Base-by-base conservation (phyloP, 2,797 vertebrate genomes). In the Acestrorhynchus altus region DNA sequence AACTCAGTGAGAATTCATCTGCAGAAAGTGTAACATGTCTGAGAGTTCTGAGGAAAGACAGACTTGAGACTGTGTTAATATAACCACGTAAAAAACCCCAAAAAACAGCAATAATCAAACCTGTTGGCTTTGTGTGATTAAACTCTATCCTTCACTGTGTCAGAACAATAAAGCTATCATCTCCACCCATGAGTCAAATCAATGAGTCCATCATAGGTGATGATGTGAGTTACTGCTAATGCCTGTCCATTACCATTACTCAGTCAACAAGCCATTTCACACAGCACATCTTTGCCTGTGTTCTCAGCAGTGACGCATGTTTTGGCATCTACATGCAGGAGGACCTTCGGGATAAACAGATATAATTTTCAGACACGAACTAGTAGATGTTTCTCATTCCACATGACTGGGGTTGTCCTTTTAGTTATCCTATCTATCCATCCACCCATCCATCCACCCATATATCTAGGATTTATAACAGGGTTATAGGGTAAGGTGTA, bases 181-280 rank as follows among this genome's bases (percentile, higher is more conserved):
- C 56, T n/a, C 18, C 40, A 60, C 26, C 20, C 40, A n/a, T 31
- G 35, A 20, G 24, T 63, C 56, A 64, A 54, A 81, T 61, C 9
- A n/a, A 66, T 44, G 9, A n/a, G 31, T 57, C 59, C 28, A 65
- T 81, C 46, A 57, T 46, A 52, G 39, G 15, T 10, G 35, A 46
- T 74, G 74, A 67, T 82, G 70, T 71, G 52, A 59, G 52, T 79
- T 68, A 51, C 49, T 76, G 70, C 16, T 74, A 79, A 81, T 69
- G 77, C 22, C 52, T 51, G 49, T 79, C 77, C 80, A 80, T 77
- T 82, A 77, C 35, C 8, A 22, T 2, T 20, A 13, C 52, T 60
- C 69, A 56, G 64, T n/a, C n/a, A n/a, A 68, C 44, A 44, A 63
- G 16, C 63, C 54, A 72, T 57, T 67, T 51, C 60, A 64, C 49